Conservation (phyloP, 2,888 invertebrate species). For the Agriopis leucophaearia region DNA sequence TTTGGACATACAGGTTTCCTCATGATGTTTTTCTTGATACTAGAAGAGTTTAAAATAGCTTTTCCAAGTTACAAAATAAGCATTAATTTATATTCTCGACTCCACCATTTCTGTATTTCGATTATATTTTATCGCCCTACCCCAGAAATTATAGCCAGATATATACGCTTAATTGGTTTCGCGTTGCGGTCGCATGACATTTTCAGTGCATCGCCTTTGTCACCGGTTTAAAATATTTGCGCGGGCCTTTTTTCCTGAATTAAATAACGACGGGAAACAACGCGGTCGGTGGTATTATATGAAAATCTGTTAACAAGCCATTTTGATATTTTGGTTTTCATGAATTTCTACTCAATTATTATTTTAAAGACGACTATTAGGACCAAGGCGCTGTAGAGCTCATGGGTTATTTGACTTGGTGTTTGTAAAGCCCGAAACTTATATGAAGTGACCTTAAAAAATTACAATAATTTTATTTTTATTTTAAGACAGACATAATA, state of each 20-base stretch:
- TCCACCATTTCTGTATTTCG: conserved; percentile 5
- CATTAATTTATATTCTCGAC: neutral
- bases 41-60: no score
- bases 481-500: no score
- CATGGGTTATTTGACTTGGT: no score
- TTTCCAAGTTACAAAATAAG: neutral
- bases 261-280: conserved; percentile 60
- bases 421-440: no score
- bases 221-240: conserved; percentile 78
- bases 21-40: no score
- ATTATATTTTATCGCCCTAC: conserved; percentile 32
- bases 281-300: conserved; percentile 26
- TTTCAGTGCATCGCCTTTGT: conserved; percentile 83
- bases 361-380: neutral
- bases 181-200: conserved; percentile 82
- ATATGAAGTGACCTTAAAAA: no score
- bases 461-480: no score
- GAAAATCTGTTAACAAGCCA: conserved; percentile 27
- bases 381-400: no score
- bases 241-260: conserved; percentile 68
- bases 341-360: neutral
- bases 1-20: no score
- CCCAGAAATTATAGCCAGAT: conserved; percentile 76
- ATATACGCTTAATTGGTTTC: conserved; percentile 84
- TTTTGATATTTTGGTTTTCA: conserved; percentile 15